Percentiles rank a stretch among this genome's conserved stretches.
Evolutionary conservation across 2,113 vertebrate genomes (phyloP).

Genomic region (Urocynchramus pylzowi): DNA sequence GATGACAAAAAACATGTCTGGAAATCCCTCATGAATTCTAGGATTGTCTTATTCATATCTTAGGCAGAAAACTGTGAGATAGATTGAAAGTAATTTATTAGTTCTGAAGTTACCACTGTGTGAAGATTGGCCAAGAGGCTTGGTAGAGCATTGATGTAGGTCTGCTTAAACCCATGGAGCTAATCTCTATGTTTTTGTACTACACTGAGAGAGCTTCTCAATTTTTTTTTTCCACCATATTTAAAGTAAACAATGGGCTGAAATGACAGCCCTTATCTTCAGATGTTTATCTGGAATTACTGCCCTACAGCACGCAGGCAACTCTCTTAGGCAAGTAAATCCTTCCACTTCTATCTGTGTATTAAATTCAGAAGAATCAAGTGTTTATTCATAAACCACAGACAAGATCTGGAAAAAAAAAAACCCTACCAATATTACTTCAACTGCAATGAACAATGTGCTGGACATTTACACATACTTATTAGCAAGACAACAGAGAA

Average conservation of each 20-base stretch:
- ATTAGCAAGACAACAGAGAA: slow-evolving; percentile 32
- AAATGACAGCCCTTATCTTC: slow-evolving; percentile 9
- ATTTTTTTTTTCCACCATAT: neutral
- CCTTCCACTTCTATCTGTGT: slow-evolving; percentile 2
- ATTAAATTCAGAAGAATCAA: slow-evolving; percentile 39
- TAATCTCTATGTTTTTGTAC: neutral
- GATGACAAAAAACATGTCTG: neutral
- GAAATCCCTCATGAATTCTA: neutral
- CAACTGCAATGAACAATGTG: neutral
- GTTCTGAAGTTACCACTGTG: neutral
- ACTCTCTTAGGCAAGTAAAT: neutral
- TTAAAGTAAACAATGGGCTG: slow-evolving; percentile 9
- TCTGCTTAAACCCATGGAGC: neutral
- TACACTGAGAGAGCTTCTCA: neutral
- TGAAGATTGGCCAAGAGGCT: neutral
- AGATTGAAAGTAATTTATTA: neutral
- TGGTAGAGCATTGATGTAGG: neutral
- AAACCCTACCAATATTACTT: neutral
- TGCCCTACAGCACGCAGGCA: neutral
- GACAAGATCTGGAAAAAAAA: neutral
- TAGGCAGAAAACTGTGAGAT: neutral
- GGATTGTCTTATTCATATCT: neutral
- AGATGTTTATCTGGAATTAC: slow-evolving; percentile 22
- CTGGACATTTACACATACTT: neutral
- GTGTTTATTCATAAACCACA: slow-evolving; percentile 13